Base-by-base conservation (phyloP, 2,888 invertebrate genomes). In the Nebria brevicollis region DNA sequence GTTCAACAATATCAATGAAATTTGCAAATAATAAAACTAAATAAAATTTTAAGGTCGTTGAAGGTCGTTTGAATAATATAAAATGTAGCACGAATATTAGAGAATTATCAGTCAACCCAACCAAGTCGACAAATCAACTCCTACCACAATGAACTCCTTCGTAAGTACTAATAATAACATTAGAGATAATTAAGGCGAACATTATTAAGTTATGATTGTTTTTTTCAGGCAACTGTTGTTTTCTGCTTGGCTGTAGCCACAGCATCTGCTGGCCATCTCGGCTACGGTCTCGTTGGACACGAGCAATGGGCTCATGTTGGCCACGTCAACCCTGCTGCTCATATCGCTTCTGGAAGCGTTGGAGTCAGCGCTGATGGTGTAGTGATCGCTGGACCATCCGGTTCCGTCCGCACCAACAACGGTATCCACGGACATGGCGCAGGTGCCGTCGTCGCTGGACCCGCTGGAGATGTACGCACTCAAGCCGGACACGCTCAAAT, bases 301-400 rank as follows among this genome's bases (percentile, higher is more conserved):
- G 66, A 25, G 25, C 66, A 34, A 34, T 66, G 66, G 66, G 66
- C n/a, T 66, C 66, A 66, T 72, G 72, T 25, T 72, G 25, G 25
- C 25, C 72, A 25, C 25, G 7, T 25, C 26, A 72, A 72, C 72
- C 72, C 25, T 10, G 72, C 25, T 26, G 72, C 72, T 26, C 72
- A 72, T 34, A 72, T 72, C 34, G 26, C 72, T n/a, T 72, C 72
- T 8, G 72, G 72, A 72, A 72, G 72, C 13, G 26, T 72, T 10
- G 25, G 26, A n/a, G 72, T 72, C 13, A 72, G 72, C 76, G 42
- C 41, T 34, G 66, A 66, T 66, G 66, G 34, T 66, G 80, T 82
- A 65, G 75, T 83, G 43, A 77, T 82, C 34, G 77, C 82, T 66
- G 66, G 66, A 66, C 66, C 66, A 15, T 66, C 66, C 66, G 66